These are phyloP conservation scores for Neoscelio sp. DNA, from an alignment of 2,888 invertebrate genomes.

Conservation along the genomic window DNA sequence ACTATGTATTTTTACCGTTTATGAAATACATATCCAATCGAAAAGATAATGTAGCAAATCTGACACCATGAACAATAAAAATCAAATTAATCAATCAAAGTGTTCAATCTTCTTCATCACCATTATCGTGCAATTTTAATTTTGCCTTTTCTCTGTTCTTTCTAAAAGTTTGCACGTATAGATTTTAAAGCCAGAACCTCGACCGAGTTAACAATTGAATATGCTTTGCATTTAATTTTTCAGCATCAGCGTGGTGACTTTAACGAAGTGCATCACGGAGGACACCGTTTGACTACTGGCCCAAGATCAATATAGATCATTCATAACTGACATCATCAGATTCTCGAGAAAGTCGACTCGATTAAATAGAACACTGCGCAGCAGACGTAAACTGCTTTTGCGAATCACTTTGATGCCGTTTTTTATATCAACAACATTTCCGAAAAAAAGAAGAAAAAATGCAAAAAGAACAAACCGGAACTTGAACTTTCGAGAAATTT, in stretches of 20 bases:
- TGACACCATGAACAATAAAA: constrained; percentile 41
- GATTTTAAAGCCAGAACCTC: constrained; percentile 9
- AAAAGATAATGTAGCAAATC: constrained; percentile 41
- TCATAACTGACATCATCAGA: constrained; percentile 43
- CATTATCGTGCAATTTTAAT: constrained; percentile 50
- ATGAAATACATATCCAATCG: constrained; percentile 44
- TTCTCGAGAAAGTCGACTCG: constrained; percentile 34
- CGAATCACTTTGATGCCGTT: constrained; percentile 56
- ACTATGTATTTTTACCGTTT: constrained; percentile 28
- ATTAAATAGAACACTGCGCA: constrained; percentile 23
- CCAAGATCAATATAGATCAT: constrained; percentile 49
- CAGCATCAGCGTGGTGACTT: constrained; percentile 75
- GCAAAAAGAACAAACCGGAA: constrained; percentile 38
- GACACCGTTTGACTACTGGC: constrained; percentile 78
- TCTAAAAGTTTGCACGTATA: constrained; percentile 52
- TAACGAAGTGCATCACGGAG: constrained; percentile 77
- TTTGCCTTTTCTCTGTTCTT: constrained; percentile 44
- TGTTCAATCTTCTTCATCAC: constrained; percentile 55
- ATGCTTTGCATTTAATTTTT: constrained; percentile 64
- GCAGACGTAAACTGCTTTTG: constrained; percentile 36
- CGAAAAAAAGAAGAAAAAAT: constrained; percentile 27
- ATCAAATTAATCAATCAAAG: constrained; percentile 34
- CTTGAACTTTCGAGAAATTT: constrained; percentile 54
- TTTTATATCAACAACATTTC: constrained; percentile 59
- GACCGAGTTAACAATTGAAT: constrained; percentile 15